These are phyloP conservation scores for Megaceryle alcyon DNA, from an alignment of 2,797 vertebrate genomes.

Conservation along the genomic window DNA sequence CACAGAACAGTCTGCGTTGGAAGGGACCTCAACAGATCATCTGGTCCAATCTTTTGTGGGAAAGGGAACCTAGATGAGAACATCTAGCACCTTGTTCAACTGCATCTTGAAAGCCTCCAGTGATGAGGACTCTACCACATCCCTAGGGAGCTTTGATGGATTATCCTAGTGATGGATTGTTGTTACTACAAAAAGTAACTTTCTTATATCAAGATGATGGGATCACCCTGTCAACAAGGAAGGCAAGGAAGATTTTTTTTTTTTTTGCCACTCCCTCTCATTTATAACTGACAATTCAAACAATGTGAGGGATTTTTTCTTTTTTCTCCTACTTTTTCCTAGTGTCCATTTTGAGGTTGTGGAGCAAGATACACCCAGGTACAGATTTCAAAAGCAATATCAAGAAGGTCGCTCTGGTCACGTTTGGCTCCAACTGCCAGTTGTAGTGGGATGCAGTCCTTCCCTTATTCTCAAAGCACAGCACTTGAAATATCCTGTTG, in stretches of 20 bases:
- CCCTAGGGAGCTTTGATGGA: neutral
- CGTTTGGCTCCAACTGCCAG: neutral
- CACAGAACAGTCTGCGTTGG: neutral
- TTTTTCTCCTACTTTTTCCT: constrained; percentile 13
- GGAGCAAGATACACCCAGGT: neutral
- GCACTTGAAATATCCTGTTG: neutral
- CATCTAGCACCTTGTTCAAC: neutral
- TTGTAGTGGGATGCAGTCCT: neutral
- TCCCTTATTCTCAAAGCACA: neutral
- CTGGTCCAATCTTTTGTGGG: neutral
- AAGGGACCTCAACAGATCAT: neutral
- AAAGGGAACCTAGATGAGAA: neutral
- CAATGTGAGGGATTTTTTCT: neutral
- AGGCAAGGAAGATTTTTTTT: neutral
- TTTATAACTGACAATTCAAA: neutral
- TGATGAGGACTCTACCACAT: neutral
- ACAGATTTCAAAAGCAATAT: neutral
- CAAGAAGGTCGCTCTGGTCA: neutral
- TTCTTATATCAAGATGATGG: neutral
- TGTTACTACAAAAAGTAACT: neutral
- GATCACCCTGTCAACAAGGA: neutral
- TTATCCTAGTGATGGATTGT: neutral
- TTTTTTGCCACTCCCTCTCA: neutral
- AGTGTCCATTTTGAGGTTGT: neutral
- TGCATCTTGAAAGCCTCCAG: neutral